A percentile compares a stretch with the other conserved stretches of the same genome.
phyloP scores from a whole-genome alignment of 2,797 vertebrate genomes.

The Calcarius lapponicus region DNA sequence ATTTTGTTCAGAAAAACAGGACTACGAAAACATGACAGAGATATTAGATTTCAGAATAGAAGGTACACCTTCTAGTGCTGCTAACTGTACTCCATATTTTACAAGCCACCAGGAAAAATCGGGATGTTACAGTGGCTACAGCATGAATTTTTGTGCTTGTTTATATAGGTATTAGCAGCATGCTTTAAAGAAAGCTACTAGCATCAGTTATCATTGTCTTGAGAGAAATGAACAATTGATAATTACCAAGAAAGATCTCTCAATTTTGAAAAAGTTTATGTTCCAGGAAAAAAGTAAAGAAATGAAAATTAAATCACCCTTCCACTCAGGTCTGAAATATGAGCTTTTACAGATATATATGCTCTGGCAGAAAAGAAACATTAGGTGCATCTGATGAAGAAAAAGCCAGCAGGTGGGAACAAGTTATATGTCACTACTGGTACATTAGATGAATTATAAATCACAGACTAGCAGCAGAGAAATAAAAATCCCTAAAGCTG shows the following conservation, averaged over 20 bases:
- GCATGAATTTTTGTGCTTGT: neutral
- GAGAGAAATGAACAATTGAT: neutral
- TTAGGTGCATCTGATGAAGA: neutral
- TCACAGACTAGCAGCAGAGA: neutral
- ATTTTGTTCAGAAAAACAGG: neutral
- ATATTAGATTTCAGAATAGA: neutral
- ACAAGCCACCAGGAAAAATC: neutral
- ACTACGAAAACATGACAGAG: neutral
- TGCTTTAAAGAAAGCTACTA: neutral
- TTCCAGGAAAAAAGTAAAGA: neutral
- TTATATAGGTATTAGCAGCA: neutral
- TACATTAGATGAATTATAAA: neutral
- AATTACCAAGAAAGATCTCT: neutral
- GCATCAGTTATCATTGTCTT: neutral
- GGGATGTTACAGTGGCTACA: neutral
- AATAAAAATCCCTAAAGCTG: neutral
- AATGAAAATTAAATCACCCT: neutral
- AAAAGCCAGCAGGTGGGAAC: neutral
- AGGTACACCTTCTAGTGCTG: neutral
- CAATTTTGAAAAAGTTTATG: neutral
- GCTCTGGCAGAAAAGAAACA: neutral
- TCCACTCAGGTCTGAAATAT: neutral
- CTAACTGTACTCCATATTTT: neutral
- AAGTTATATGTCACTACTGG: neutral
- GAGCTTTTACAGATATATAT: neutral